phyloP scores from a whole-genome alignment of 2,797 vertebrate genomes.

The Cygnus olor region DNA sequence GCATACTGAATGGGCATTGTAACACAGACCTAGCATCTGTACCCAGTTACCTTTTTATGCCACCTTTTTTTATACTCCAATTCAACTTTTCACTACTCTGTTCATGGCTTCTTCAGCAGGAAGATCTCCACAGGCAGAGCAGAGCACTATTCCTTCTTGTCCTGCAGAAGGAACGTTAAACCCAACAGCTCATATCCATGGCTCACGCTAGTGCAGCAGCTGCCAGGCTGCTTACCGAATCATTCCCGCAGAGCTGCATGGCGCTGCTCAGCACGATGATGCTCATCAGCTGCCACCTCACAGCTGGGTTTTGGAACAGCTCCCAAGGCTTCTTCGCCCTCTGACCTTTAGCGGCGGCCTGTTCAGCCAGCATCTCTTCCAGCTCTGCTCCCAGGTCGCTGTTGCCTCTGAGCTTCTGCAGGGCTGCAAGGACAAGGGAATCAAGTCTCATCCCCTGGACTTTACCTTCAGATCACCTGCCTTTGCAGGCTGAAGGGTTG shows the following conservation, averaged over 20 bases:
- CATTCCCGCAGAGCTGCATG: conserved; percentile 92
- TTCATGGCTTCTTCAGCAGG: background rate
- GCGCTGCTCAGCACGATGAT: conserved; percentile 88
- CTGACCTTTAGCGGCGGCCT: conserved; percentile 78
- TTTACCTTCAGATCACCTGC: background rate
- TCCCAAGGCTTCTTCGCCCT: conserved; percentile 80
- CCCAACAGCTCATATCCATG: accelerated
- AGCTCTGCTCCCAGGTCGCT: conserved; percentile 82
- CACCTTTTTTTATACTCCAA: background rate
- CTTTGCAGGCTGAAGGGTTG: background rate
- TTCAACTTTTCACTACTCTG: background rate
- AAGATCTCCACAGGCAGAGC: background rate
- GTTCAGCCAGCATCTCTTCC: conserved; percentile 87
- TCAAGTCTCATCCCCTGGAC: background rate
- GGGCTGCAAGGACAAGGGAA: conserved; percentile 74
- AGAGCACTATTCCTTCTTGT: background rate
- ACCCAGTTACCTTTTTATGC: background rate
- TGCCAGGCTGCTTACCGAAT: conserved; percentile 79
- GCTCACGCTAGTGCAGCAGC: accelerated
- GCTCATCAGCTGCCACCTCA: conserved; percentile 86
- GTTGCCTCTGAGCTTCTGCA: conserved; percentile 82
- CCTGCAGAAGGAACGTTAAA: background rate
- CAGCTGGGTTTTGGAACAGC: conserved; percentile 78
- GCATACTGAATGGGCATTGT: background rate
- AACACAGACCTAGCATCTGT: background rate